Percentiles rank a stretch among this genome's conserved stretches.
Conservation (phyloP, 2,113 vertebrate species). For the Thymallus thymallus region DNA sequence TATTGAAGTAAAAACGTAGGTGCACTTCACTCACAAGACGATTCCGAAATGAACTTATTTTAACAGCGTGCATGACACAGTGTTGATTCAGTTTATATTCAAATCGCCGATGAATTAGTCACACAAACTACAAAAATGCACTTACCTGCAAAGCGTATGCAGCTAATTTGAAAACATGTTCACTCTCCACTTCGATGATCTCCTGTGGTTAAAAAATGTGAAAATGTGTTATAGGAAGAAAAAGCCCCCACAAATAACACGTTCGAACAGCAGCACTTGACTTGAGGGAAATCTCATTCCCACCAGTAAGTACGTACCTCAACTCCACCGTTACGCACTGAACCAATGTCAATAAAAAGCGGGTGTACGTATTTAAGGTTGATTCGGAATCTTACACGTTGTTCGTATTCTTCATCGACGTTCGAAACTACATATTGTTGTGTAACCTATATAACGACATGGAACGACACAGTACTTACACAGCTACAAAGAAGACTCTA, state of each 20-base stretch:
- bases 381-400: no score
- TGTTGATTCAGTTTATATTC: background rate
- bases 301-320: conserved; percentile 68
- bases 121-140: conserved; percentile 11
- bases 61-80: background rate
- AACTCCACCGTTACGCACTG: conserved; percentile 70
- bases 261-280: conserved; percentile 54
- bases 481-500: background rate
- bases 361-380: conserved; percentile 12
- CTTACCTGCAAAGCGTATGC: conserved; percentile 93
- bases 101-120: background rate
- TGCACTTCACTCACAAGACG: background rate
- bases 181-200: conserved; percentile 87
- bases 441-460: background rate
- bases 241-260: no score
- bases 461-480: background rate
- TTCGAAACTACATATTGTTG: no score
- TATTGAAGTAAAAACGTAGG: no score
- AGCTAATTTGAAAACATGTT: conserved; percentile 88
- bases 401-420: no score
- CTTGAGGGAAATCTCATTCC: conserved; percentile 44
- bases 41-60: background rate
- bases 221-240: background rate
- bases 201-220: conserved; percentile 74
- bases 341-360: conserved; percentile 65